Evolutionary conservation across 2,888 invertebrate genomes (phyloP).

Genomic region (Aleiodes testaceus): DNA sequence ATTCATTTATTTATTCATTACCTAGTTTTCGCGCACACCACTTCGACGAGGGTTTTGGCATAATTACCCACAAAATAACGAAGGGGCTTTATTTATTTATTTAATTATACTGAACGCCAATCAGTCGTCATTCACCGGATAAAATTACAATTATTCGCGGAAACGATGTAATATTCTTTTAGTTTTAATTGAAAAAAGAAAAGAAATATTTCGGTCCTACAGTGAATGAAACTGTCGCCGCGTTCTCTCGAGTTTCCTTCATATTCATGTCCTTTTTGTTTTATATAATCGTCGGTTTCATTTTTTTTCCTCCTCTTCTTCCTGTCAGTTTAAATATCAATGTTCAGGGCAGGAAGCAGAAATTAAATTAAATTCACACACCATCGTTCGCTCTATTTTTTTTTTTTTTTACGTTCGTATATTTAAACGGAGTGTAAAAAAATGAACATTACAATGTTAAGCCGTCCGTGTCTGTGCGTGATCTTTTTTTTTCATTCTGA

Average conservation of each 20-base stretch:
- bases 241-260: slow-evolving; percentile 18
- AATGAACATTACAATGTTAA: slow-evolving; percentile 23
- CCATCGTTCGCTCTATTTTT: slow-evolving; percentile 38
- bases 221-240: too few species aligned
- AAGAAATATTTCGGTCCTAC: neutral
- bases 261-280: too few species aligned
- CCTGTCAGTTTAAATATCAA: slow-evolving; percentile 29
- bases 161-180: too few species aligned
- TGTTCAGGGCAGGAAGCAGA: slow-evolving; percentile 37
- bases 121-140: neutral
- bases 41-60: slow-evolving; percentile 13
- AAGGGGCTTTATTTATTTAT: slow-evolving; percentile 2
- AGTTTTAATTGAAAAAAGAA: slow-evolving; percentile 33
- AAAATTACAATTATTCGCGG: neutral
- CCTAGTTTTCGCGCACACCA: slow-evolving; percentile 41
- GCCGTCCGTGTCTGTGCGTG: neutral
- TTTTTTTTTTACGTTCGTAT: slow-evolving; percentile 17
- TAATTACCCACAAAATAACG: slow-evolving; percentile 14
- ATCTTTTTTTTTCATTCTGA: neutral
- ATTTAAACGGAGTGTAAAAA: slow-evolving; percentile 6
- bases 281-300: neutral
- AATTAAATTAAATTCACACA: slow-evolving; percentile 37
- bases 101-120: neutral
- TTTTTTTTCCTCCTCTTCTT: slow-evolving; percentile 1
- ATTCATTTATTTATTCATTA: slow-evolving; percentile 51